Percentiles rank a stretch among this genome's conserved stretches.
phyloP scores from a whole-genome alignment of 1,140 invertebrate species.

The Lithobius niger region DNA sequence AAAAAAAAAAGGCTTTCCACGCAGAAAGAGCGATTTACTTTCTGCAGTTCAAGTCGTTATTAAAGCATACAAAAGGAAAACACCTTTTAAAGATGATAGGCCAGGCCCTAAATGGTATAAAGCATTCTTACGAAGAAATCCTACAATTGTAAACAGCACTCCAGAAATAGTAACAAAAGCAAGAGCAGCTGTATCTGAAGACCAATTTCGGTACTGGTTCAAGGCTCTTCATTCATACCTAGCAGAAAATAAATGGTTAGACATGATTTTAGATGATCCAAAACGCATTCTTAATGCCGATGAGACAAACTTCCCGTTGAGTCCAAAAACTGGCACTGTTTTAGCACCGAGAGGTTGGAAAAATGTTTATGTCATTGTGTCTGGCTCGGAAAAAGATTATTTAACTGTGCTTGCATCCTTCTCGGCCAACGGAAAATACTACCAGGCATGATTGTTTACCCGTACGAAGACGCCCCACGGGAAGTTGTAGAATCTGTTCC shows the following conservation, averaged over 20 bases:
- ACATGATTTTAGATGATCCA: neutral
- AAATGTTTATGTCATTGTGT: neutral
- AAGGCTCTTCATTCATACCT: neutral
- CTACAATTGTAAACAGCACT: neutral
- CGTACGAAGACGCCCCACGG: slow-evolving; percentile 24
- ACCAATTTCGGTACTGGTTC: neutral
- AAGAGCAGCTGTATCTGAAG: neutral
- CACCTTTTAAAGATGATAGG: neutral
- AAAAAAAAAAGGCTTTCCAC: neutral
- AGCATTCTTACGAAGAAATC: neutral
- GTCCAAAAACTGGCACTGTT: neutral
- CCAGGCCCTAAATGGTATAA: neutral
- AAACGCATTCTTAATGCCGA: neutral
- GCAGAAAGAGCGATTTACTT: neutral
- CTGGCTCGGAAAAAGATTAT: neutral
- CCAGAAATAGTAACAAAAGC: neutral
- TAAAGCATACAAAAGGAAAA: neutral
- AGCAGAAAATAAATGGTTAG: neutral
- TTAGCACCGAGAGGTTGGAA: neutral
- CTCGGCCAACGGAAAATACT: slow-evolving; percentile 18
- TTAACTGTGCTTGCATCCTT: neutral
- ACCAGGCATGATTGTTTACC: slow-evolving; percentile 27
- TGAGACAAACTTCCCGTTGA: neutral
- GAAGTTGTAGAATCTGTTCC: neutral
- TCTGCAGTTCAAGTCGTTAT: neutral